These are phyloP conservation scores for Polietes domitor DNA, from an alignment of 2,888 invertebrate species.

Conservation along the genomic window DNA sequence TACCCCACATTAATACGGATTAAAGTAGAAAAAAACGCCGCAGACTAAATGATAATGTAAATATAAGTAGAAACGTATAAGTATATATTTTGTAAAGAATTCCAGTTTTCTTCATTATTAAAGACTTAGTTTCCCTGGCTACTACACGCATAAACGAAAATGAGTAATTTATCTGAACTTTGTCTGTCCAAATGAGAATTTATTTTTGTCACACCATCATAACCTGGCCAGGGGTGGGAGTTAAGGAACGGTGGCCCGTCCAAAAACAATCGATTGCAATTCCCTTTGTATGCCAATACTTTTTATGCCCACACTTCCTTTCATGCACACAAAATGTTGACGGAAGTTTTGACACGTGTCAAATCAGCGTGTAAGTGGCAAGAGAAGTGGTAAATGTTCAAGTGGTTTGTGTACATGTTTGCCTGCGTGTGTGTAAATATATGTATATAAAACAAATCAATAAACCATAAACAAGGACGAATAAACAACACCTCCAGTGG, in stretches of 20 bases:
- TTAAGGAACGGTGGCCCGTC: no score
- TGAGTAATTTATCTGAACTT: constrained; percentile 9
- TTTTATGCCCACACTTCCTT: constrained; percentile 4
- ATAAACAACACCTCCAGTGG: background rate
- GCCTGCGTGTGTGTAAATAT: background rate
- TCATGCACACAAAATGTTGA: constrained; percentile 47
- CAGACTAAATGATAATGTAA: background rate
- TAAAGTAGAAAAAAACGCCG: background rate
- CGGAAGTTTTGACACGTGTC: constrained; percentile 80
- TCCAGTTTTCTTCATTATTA: background rate
- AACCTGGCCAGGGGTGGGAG: no score
- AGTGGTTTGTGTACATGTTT: constrained; percentile 12
- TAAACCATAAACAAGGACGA: constrained; percentile 6
- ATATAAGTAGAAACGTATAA: no score
- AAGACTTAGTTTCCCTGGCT: background rate
- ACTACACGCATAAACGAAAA: background rate
- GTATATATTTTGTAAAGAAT: no score
- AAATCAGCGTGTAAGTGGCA: constrained; percentile 67
- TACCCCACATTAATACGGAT: background rate
- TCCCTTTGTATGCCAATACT: background rate
- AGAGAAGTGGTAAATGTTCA: constrained; percentile 36
- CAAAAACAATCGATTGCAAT: constrained; percentile 9
- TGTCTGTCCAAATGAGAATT: background rate
- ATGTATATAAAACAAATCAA: constrained; percentile 24
- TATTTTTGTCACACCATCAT: background rate